Base-by-base conservation (phyloP, 2,797 vertebrate genomes). In the Schizothorax lantsangensis region DNA sequence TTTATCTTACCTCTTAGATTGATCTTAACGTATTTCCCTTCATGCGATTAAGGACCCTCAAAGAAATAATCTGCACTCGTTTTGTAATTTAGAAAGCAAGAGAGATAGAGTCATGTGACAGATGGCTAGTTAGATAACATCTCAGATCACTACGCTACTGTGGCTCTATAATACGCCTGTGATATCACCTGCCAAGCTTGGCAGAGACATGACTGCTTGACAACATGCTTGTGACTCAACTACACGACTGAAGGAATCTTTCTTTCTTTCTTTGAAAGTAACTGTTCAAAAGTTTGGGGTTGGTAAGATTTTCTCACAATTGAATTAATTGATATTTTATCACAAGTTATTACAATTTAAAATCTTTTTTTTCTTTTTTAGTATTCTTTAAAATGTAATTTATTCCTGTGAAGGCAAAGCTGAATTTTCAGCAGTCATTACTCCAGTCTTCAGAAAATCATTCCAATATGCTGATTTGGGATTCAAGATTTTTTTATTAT, bases 121-220 rank as follows among this genome's bases (percentile, higher is more conserved):
- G 91, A 90, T 91, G 91, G 89, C 87, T 86, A 83, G 90, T 91
- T 91, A 90, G 89, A 91, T 91, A 90, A 89, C 86, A 88, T 88
- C 80, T 84, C 64, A 47, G 88, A 84, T 85, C 80, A 36, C 77
- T 62, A 80, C 74, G 33, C 73, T 85, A 83, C 80, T 38, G 79
- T 21, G 47, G 80, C 80, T 85, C 57, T 73, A 74, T 86, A 72
- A 86, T 81, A 78, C 84, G 40, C 69, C 83, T 84, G 87, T 71
- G 75, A 87, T 59, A 59, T 72, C 84, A 85, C 45, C 73, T 40
- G 83, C 14, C 62, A 84, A 54, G 73, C 83, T 77, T 78, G 74
- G 47, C 38, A 69, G 78, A 83, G 79, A 83, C 66, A 73, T 79
- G n/a, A 43, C 52, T 66, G 45, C 84, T 26, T 64, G 38, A 79